Percentiles rank a stretch among this genome's conserved stretches.
Conservation (phyloP, 2,797 vertebrate genomes). For the Balearica regulorum region DNA sequence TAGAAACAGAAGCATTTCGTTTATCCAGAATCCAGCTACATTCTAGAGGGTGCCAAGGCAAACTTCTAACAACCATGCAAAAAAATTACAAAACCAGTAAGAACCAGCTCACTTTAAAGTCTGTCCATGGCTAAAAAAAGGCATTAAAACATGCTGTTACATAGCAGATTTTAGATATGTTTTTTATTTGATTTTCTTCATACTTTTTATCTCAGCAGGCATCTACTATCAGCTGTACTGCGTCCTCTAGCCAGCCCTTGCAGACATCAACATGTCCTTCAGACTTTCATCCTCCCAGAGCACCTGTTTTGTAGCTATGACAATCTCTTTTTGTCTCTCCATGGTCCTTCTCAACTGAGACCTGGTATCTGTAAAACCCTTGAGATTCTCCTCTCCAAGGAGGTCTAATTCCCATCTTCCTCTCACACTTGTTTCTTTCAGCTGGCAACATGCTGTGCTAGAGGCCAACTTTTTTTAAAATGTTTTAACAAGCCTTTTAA, state of each 20-base stretch:
- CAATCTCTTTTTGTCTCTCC: slow-evolving; percentile 12
- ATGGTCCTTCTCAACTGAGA: neutral
- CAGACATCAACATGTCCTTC: slow-evolving; percentile 24
- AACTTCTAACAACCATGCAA: slow-evolving; percentile 44
- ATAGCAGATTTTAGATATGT: slow-evolving; percentile 50
- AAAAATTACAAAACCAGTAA: slow-evolving; percentile 34
- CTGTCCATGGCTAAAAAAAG: neutral
- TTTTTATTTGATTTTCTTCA: slow-evolving; percentile 58
- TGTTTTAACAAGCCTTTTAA: slow-evolving; percentile 64
- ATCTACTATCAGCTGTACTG: slow-evolving; percentile 40
- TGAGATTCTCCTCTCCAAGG: slow-evolving; percentile 49
- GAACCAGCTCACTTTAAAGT: slow-evolving; percentile 31
- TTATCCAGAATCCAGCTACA: slow-evolving; percentile 65
- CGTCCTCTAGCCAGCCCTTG: slow-evolving; percentile 27
- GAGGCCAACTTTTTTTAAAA: slow-evolving; percentile 19
- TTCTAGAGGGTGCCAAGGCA: slow-evolving; percentile 57
- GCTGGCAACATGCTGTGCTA: slow-evolving; percentile 25
- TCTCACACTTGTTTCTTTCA: slow-evolving; percentile 56
- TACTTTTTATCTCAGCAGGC: slow-evolving; percentile 46
- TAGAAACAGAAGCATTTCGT: slow-evolving; percentile 57
- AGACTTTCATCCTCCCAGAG: neutral
- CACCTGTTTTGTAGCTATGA: neutral
- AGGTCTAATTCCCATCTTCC: slow-evolving; percentile 53
- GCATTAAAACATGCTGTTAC: slow-evolving; percentile 13
- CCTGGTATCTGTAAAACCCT: slow-evolving; percentile 6